Evolutionary conservation across 2,797 vertebrate genomes (phyloP).

Genomic region (Diglossa cyanea): DNA sequence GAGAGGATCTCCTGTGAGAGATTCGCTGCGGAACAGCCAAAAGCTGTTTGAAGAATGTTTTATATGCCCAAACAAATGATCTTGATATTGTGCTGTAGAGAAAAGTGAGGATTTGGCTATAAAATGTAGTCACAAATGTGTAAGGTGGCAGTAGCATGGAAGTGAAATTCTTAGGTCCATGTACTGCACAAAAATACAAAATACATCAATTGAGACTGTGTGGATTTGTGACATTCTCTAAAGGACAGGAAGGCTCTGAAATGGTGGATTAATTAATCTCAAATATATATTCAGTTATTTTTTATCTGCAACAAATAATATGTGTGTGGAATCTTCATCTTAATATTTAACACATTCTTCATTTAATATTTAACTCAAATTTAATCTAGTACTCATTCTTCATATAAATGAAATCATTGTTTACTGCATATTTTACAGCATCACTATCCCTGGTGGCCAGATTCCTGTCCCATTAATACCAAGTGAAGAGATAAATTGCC

Average conservation of each 20-base stretch:
- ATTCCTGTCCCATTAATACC: not conserved
- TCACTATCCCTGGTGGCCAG: not conserved
- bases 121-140: not conserved
- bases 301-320: constrained; percentile 22
- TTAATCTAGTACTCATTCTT: constrained; percentile 19
- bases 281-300: not conserved
- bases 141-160: not conserved
- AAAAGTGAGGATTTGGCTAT: not conserved
- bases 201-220: not conserved
- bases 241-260: not conserved
- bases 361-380: constrained; percentile 56
- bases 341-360: constrained; percentile 36
- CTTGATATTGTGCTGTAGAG: not conserved
- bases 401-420: constrained; percentile 51
- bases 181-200: not conserved
- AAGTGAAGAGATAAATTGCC: not conserved
- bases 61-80: not conserved
- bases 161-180: not conserved
- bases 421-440: constrained; percentile 41
- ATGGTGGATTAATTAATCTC: not conserved
- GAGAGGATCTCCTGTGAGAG: not conserved
- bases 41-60: constrained; percentile 14
- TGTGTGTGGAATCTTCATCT: constrained; percentile 1
- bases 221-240: not conserved
- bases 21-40: not conserved